A percentile compares a stretch with the other conserved stretches of the same genome.
Conservation (phyloP, 1,140 invertebrate species). For the Drosophila busckii region DNA sequence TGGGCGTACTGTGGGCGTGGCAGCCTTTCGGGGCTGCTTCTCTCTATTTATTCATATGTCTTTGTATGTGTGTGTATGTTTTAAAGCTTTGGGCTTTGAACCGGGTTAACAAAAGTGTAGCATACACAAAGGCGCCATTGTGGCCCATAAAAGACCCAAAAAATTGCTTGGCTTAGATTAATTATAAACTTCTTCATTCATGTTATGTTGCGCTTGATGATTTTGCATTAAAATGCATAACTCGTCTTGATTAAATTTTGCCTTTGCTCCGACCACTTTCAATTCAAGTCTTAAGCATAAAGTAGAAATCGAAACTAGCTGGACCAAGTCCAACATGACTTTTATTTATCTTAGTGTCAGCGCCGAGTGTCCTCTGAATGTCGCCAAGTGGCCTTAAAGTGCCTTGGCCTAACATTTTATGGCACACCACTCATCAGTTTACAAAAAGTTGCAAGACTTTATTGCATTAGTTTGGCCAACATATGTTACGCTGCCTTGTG, state of each 20-base stretch:
- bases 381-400: constrained; percentile 11
- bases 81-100: constrained; percentile 27
- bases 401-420: constrained; percentile 7
- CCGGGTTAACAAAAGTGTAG: constrained; percentile 70
- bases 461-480: constrained; percentile 30
- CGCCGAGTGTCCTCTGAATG: too few relatives aligned
- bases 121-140: constrained; percentile 75
- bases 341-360: too few relatives aligned
- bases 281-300: too few relatives aligned
- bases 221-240: constrained; percentile 61
- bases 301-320: too few relatives aligned
- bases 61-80: constrained; percentile 1
- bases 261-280: too few relatives aligned
- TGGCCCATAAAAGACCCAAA: constrained; percentile 67
- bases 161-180: too few relatives aligned
- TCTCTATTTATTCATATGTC: constrained; percentile 21
- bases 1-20: constrained; percentile 44
- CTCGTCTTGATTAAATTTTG: constrained; percentile 51
- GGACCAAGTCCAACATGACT: too few relatives aligned
- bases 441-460: constrained; percentile 11
- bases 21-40: constrained; percentile 26
- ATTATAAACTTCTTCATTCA: constrained; percentile 62
- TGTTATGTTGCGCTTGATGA: constrained; percentile 24
- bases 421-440: constrained; percentile 1
- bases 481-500: constrained; percentile 22